A percentile compares a stretch with the other conserved stretches of the same genome.
Conservation (phyloP, 2,797 vertebrate genomes). For the Pangasius mekongensis region DNA sequence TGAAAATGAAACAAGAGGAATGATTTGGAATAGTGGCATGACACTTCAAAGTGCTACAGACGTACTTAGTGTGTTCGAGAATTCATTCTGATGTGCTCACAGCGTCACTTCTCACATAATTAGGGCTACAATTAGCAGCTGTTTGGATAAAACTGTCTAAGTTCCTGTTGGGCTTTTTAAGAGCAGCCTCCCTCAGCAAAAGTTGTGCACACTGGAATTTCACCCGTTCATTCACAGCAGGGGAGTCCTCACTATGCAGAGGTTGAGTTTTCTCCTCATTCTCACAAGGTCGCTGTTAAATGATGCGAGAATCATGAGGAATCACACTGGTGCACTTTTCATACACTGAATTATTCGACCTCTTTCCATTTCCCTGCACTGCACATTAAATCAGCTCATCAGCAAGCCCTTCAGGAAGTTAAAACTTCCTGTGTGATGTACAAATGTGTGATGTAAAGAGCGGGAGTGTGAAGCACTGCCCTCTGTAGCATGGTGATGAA, state of each 20-base stretch:
- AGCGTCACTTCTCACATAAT: neutral
- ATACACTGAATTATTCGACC: neutral
- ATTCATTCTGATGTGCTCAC: neutral
- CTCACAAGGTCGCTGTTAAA: neutral
- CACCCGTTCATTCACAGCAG: neutral
- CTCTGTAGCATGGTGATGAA: neutral
- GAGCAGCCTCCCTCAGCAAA: neutral
- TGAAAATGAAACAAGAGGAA: neutral
- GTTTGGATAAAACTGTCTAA: neutral
- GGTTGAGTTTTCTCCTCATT: neutral
- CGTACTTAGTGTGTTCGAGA: neutral
- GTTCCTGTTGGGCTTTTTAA: neutral
- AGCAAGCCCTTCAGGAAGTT: neutral
- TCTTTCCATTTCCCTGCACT: neutral
- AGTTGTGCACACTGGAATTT: neutral
- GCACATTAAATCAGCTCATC: neutral
- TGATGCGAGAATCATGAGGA: neutral
- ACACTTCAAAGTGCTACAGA: neutral
- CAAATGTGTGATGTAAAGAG: neutral
- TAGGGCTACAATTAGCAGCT: neutral
- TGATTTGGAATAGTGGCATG: neutral
- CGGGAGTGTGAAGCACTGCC: neutral
- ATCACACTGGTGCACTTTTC: neutral
- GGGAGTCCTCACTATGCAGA: neutral
- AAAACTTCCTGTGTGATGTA: neutral